Base-by-base conservation (phyloP, 2,888 invertebrate genomes). In the Aproaerema taeniolella region DNA sequence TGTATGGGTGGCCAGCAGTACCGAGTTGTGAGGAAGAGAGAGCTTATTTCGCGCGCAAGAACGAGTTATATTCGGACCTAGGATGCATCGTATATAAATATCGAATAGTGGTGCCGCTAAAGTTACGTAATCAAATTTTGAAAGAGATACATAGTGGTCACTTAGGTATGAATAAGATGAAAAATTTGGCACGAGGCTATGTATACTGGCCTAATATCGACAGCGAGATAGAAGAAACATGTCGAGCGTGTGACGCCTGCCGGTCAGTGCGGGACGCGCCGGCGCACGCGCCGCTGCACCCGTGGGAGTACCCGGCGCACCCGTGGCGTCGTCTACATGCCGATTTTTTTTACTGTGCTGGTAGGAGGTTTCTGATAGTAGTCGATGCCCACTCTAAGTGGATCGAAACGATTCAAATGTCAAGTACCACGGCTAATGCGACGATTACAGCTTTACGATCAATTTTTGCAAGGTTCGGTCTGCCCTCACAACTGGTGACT, bases 301-400 rank as follows among this genome's bases (percentile, higher is more conserved):
- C 45, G 11, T 45, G 45, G 44, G 32, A 41, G 12, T 52, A 43
- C 31, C 50, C 52, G 2, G 13, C 40, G 12, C 41, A 42, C 6
- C 53, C 53, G 1, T 55, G 53, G 50, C 39, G 38, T 3, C 39
- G 52, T 4, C 7, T 53, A 1, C 50, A 50, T 24, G 49, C 44
- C 0, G 54, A 56, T 16, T 50, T 50, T 17, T 35, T 39, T 6
- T 46, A 47, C 7, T 46, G 31, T 20, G 31, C 20, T 6, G 47
- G 46, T n/a, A 50, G 44, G 10, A 39, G 43, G n/a, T 56, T 47
- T 29, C 35, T 57, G 5, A 40, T 59, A 5, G 14, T 52, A 1
- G 35, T 54, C 1, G 52, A 55, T 30, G 49, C 53, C 1, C 38
- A 46, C 13, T 45, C 48, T 2, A 55, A 55, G 15, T 55, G 53